phyloP scores from a whole-genome alignment of 2,888 invertebrate genomes.

The Rutpela maculata region DNA sequence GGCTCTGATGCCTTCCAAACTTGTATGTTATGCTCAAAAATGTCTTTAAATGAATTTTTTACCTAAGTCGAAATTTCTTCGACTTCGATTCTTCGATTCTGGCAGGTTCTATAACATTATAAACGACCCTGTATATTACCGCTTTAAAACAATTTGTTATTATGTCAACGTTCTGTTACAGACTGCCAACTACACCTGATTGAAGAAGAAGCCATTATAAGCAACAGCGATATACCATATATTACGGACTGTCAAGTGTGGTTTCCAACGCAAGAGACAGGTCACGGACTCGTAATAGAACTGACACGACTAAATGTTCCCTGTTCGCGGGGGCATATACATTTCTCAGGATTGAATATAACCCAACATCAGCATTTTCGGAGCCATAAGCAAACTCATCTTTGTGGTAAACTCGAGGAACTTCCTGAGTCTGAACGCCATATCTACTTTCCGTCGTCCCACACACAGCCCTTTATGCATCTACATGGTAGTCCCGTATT shows the following conservation, averaged over 20 bases:
- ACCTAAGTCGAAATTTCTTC: too few relatives aligned
- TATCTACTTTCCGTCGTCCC: conserved; percentile 76
- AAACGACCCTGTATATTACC: background rate
- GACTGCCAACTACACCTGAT: conserved; percentile 79
- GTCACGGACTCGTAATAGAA: conserved; percentile 80
- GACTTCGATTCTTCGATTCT: too few relatives aligned
- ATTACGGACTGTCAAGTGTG: conserved; percentile 76
- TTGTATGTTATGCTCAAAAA: too few relatives aligned
- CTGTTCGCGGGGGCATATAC: conserved; percentile 78
- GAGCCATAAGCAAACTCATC: conserved; percentile 59
- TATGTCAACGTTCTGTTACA: conserved; percentile 64
- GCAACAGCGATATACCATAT: conserved; percentile 76
- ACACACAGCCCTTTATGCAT: conserved; percentile 74
- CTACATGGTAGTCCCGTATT: conserved; percentile 81
- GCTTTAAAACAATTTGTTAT: background rate
- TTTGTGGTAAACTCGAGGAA: conserved; percentile 82
- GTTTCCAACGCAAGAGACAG: conserved; percentile 72
- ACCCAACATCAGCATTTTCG: conserved; percentile 66
- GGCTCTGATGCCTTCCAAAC: too few relatives aligned
- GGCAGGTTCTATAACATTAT: too few relatives aligned
- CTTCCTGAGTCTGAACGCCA: conserved; percentile 77
- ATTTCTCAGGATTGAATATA: conserved; percentile 74
- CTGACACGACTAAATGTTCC: conserved; percentile 83
- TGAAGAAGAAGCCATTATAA: conserved; percentile 74
- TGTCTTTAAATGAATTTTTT: too few relatives aligned